Evolutionary conservation across 2,888 invertebrate genomes (phyloP), one percentile per base, ranked within the genome.

Genomic region (Ptychoptera albimana): DNA sequence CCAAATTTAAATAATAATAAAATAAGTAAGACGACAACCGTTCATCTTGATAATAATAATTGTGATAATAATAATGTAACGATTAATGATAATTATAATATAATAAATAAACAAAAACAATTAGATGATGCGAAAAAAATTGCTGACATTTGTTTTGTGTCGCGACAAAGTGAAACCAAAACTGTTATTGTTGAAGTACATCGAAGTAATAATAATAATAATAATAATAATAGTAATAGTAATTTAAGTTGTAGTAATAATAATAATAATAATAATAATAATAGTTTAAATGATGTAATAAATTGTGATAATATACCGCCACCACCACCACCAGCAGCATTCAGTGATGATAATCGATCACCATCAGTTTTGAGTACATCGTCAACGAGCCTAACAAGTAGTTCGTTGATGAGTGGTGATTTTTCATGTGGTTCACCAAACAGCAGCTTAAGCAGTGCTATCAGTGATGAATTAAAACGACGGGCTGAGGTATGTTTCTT

Each of bases 151-250:
- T 63, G 66, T 46, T 57, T 67, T 55, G 61, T 63, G 15, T 61
- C 65, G 36, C 63, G 65, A 47, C 68, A 67, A 48, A 63, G 57
- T 43, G 71, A 73, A 51, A 69, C 66, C 48, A 81, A 82, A 61
- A 79, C 78, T 14, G 77, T 82, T 46, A 75, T 79, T 16, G 83
- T 82, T 8, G 83, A 84, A 61, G 82, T 83, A n/a, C 83, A 83
- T 58, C 70, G 73, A 53, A 70, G 65, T 53, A 48, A 54, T 57
- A 5, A 62, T 63, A 38, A 63, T 42, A 42, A 39, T 16, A 31
- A 36, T 29, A 16, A 43, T 45, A 37, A 31, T 39, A n/a, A 48
- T 46, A 11, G 42, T 15, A 30, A 36, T 29, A 16, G 44, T 45
- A 37, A 31, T 39, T 12, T 48, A 46, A 10, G 39, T 15, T 29